A percentile compares a stretch with the other conserved stretches of the same genome.
These are phyloP conservation scores for Dasypus novemcinctus DNA, from an alignment of 2,113 vertebrate genomes.

Conservation along the genomic window DNA sequence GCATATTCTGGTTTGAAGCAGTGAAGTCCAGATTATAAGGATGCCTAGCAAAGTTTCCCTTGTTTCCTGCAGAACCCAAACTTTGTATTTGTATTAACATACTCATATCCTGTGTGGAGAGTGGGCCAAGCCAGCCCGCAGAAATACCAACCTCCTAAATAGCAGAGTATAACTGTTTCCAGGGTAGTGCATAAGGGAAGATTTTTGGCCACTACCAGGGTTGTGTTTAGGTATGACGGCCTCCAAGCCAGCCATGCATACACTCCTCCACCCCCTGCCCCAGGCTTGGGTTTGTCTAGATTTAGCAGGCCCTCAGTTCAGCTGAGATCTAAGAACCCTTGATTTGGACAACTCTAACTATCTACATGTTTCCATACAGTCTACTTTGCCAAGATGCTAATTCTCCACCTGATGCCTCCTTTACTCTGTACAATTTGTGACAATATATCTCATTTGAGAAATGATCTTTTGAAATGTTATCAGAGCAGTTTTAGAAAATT, in stretches of 20 bases:
- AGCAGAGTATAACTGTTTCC: neutral
- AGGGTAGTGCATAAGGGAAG: neutral
- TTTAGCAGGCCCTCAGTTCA: neutral
- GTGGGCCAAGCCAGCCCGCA: neutral
- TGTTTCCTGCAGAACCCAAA: neutral
- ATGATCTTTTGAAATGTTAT: neutral
- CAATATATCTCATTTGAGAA: neutral
- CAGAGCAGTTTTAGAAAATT: constrained; percentile 27
- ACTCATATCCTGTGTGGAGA: neutral
- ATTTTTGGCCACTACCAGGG: neutral
- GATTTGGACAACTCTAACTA: neutral
- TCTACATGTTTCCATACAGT: neutral
- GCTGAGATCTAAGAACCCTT: neutral
- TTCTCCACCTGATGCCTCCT: neutral
- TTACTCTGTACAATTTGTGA: neutral
- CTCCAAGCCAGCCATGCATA: too few species aligned
- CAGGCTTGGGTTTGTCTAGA: neutral
- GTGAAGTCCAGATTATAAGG: neutral
- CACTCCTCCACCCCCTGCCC: neutral
- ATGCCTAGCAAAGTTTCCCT: neutral
- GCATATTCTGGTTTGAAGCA: neutral
- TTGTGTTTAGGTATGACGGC: neutral
- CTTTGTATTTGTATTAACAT: neutral
- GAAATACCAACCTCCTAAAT: neutral
- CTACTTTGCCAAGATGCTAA: neutral